These are phyloP conservation scores for Melospiza georgiana DNA, from an alignment of 2,113 vertebrate genomes.

Conservation along the genomic window DNA sequence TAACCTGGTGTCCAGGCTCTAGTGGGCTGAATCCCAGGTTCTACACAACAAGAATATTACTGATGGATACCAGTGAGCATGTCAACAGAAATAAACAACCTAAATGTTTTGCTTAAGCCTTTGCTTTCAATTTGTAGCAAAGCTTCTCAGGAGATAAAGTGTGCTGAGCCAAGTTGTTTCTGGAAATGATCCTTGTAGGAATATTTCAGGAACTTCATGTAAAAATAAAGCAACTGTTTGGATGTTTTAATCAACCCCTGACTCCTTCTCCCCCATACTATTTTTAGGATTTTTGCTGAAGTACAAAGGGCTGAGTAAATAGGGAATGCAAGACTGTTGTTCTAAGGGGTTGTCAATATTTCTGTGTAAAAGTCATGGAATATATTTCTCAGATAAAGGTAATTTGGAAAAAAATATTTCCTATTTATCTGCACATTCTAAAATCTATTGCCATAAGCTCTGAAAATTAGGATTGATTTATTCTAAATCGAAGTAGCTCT, in stretches of 20 bases:
- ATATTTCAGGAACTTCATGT: background rate
- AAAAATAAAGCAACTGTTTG: background rate
- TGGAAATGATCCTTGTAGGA: background rate
- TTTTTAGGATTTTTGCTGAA: background rate
- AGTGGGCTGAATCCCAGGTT: background rate
- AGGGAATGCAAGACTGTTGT: background rate
- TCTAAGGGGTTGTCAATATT: background rate
- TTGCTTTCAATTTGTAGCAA: background rate
- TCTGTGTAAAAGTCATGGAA: background rate
- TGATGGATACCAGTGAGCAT: background rate
- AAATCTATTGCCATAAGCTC: background rate
- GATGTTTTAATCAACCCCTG: background rate
- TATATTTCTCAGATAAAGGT: background rate
- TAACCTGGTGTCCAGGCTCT: background rate
- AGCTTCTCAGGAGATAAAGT: background rate
- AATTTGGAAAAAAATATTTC: background rate
- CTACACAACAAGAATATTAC: background rate
- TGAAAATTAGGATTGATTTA: background rate
- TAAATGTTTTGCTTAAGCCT: background rate
- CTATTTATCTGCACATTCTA: background rate
- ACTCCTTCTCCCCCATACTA: background rate
- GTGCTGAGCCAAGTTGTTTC: background rate
- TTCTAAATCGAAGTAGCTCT: background rate
- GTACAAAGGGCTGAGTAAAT: background rate
- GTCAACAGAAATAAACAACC: background rate